Base-by-base conservation (phyloP, 2,888 invertebrate genomes). In the Petrophora chlorosata region DNA sequence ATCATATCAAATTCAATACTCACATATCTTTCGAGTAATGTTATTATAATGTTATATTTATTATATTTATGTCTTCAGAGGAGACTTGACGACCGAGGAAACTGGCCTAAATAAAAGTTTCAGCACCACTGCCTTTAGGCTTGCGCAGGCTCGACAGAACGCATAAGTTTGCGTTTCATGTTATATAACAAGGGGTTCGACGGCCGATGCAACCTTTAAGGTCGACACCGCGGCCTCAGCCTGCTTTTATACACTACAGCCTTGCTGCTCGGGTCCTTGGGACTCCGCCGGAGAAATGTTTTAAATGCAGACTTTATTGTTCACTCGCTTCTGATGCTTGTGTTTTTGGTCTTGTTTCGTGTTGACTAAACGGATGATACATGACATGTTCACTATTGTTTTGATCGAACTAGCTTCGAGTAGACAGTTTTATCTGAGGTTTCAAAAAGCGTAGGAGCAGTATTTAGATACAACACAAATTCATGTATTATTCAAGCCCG, bases 121-220 rank as follows among this genome's bases (percentile, higher is more conserved):
- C 17, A 64, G 56, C 48, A 59, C 14, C 60, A 15, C 48, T 42
- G 49, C 30, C 15, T 10, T 10, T 28, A 30, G 44, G 41, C 50
- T 16, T 25, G 43, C 46, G 29, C 47, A 40, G 40, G 39, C 32
- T 42, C 58, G 49, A 56, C 58, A 58, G 45, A 53, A 52, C 53
- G 53, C 52, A 54, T 56, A 59, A 50, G 73, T 75, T 71, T 75
- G 75, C 72, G 75, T 79, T 81, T 78, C 70, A 73, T 67, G 79
- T 84, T 82, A 82, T 78, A 79, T 79, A 82, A 83, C 75, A 64
- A 29, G 65, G 66, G 76, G 85, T 84, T 84, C 82, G 82, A 70
- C 74, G 85, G 56, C 84, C 86, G 75, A 64, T 64, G 73, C 84
- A 85, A 84, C 85, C 85, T 86, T 85, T 73, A 85, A 86, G 85